Conservation (phyloP, 1,140 invertebrate species). For the Nephila pilipes region DNA sequence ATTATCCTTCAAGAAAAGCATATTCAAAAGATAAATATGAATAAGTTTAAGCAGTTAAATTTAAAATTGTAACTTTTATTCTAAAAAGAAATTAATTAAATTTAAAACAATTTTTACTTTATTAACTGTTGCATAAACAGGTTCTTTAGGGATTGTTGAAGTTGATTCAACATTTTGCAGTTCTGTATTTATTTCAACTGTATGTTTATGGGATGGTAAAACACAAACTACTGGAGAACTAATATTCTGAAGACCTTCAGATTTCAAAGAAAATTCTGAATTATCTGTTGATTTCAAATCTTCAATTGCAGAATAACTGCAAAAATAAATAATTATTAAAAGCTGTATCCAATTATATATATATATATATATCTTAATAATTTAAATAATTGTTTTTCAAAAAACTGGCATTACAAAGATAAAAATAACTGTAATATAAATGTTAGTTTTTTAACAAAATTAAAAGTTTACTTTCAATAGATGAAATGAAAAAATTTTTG, state of each 20-base stretch:
- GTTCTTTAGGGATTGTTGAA: not conserved
- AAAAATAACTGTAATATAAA: no score
- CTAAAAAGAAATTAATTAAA: not conserved
- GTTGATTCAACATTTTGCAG: not conserved
- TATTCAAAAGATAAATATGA: no score
- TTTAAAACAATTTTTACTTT: not conserved
- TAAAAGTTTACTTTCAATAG: no score
- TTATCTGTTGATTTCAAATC: not conserved
- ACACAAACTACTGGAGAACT: not conserved
- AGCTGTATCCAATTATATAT: no score
- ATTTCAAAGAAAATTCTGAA: not conserved
- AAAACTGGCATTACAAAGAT: no score
- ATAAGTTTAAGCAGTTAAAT: no score
- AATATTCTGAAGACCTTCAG: not conserved
- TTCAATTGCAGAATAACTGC: not conserved
- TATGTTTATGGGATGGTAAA: not conserved
- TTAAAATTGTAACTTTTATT: no score
- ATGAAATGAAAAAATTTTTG: no score
- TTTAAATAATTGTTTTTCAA: no score
- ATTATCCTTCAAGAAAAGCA: constrained; percentile 12
- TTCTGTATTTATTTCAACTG: not conserved
- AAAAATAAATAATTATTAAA: not conserved
- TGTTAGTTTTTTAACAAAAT: no score
- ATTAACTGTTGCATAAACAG: constrained; percentile 42
- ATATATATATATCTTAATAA: no score